Evolutionary conservation across 53 echinoderm and acorn worm species (phyloP).

Genomic region (Holothuria leucospilota): DNA sequence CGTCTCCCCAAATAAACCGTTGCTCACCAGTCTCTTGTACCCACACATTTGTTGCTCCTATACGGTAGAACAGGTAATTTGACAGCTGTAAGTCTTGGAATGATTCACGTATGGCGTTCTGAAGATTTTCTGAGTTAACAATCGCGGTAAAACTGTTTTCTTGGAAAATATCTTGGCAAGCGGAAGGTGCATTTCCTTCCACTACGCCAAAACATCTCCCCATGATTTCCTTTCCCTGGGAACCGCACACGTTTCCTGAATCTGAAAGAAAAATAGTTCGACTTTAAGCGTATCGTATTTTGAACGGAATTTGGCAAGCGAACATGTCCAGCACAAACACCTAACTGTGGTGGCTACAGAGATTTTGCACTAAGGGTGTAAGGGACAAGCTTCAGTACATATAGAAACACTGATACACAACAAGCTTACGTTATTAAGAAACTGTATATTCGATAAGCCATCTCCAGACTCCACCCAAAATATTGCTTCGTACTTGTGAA

Average conservation of each 20-base stretch:
- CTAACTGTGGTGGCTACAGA: too few relatives aligned
- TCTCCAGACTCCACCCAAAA: too few relatives aligned
- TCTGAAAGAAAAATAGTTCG: not conserved
- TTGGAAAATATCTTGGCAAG: slow-evolving; percentile 34
- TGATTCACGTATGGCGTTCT: not conserved
- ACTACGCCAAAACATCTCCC: slow-evolving; percentile 14
- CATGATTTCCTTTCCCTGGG: not conserved
- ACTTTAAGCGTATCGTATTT: too few relatives aligned
- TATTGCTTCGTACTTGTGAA: too few relatives aligned
- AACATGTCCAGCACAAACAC: too few relatives aligned
- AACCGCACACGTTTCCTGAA: slow-evolving; percentile 9
- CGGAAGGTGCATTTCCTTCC: not conserved
- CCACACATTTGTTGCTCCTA: not conserved
- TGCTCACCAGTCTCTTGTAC: too few relatives aligned
- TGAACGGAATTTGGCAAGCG: too few relatives aligned
- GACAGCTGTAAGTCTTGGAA: not conserved
- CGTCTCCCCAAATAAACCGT: slow-evolving; percentile 26
- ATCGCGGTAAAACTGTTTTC: slow-evolving; percentile 9
- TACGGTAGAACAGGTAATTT: not conserved
- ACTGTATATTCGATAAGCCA: too few relatives aligned
- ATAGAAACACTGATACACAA: too few relatives aligned
- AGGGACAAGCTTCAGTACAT: too few relatives aligned
- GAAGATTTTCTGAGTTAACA: slow-evolving; percentile 1
- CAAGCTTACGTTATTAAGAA: too few relatives aligned
- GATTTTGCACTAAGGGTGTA: too few relatives aligned